A percentile compares a stretch with the other conserved stretches of the same genome.
Evolutionary conservation across 2,113 vertebrate species (phyloP).

Genomic region (Amphilophus citrinellus): DNA sequence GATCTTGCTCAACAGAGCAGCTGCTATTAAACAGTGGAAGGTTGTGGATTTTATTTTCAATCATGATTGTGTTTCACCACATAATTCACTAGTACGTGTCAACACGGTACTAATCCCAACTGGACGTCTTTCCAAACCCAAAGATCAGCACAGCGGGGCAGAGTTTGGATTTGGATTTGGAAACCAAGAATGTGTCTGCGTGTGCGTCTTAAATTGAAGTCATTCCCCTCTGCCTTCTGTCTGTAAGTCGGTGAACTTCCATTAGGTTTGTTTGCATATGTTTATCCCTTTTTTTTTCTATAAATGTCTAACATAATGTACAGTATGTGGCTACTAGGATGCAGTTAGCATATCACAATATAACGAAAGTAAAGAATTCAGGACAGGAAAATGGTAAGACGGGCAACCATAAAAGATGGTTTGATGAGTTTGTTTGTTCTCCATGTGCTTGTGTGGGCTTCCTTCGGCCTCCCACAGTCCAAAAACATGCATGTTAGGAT

Average conservation of each 20-base stretch:
- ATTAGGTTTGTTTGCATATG: neutral
- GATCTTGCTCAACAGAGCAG: constrained; percentile 2
- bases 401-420: neutral
- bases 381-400: neutral
- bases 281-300: neutral
- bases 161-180: neutral
- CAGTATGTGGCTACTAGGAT: neutral
- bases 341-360: neutral
- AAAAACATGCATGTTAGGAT: too few relatives aligned
- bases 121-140: neutral
- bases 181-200: neutral
- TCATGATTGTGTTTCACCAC: constrained; percentile 33
- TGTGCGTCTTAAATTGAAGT: neutral
- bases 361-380: neutral
- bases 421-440: neutral
- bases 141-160: neutral
- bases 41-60: constrained; percentile 30
- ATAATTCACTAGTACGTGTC: constrained; percentile 33
- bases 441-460: neutral
- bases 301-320: neutral
- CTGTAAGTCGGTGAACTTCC: neutral
- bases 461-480: neutral
- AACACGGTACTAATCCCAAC: constrained; percentile 14
- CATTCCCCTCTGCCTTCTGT: neutral
- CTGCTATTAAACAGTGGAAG: constrained; percentile 11